Evolutionary conservation across 2,113 vertebrate genomes (phyloP), one percentile per base, ranked within the genome.

Genomic region (Hyaena hyaena): DNA sequence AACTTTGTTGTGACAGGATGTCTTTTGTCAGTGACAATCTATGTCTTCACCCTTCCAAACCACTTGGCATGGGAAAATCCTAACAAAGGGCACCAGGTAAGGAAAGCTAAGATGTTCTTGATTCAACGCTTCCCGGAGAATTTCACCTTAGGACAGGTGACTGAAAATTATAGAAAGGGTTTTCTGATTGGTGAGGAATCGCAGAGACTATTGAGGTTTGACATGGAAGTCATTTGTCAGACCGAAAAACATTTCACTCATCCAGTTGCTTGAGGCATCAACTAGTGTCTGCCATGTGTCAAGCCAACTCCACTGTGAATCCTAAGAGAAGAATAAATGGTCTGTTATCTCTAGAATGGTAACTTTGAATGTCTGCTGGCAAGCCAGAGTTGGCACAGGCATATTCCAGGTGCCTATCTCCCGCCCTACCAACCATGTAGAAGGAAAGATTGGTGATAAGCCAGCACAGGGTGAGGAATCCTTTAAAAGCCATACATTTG

Each of bases 201-300:
- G 16, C 85, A 80, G 58, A n/a, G 31, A 65, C 61, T 86, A 7
- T 58, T 89, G 76, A 71, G 15, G 5, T 73, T 96, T 84, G 48
- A 33, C 24, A 19, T 79, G 39, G 53, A 93, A 90, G 24, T 74
- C 55, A 74, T 77, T 90, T 95, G 74, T 87, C 69, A 65, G 12
- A 11, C 69, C 90, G 90, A 95, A 90, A 93, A 92, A 87, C 71
- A 83, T 28, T 95, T 28, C 63, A 71, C 33, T 95, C n/a, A 69
- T 24, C 81, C 53, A 85, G 0, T 63, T 82, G 33, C 80, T 86
- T 39, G 58, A 93, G 33, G 69, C 39, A 88, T 77, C 35, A 61
- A 10, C 53, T 65, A 61, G 61, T 79, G 4, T 74, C 96, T 92
- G 5, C 68, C 68, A 43, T 69, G 9, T 77, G 23, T 81, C 48